Conservation (phyloP, 2,888 invertebrate species). For the Xestia sexstrigata region DNA sequence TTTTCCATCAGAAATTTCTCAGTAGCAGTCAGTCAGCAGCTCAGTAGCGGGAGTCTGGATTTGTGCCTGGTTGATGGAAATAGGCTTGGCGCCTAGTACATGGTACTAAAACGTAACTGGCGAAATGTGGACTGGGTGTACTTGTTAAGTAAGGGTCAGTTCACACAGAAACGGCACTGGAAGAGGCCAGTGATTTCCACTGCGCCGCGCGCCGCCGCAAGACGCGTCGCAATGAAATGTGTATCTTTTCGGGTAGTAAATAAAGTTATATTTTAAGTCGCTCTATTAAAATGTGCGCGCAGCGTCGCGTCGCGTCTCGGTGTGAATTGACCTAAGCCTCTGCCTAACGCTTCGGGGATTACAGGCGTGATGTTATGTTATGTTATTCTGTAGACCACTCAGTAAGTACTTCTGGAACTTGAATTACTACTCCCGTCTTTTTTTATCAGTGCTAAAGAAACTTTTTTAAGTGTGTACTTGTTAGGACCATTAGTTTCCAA, state of each 20-base stretch:
- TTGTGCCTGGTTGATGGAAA: background rate
- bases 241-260: too few relatives aligned
- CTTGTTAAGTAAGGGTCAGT: background rate
- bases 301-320: too few relatives aligned
- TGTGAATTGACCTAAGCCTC: too few relatives aligned
- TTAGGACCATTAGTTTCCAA: conserved; percentile 37
- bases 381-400: background rate
- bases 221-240: too few relatives aligned
- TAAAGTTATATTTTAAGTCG: too few relatives aligned
- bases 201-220: too few relatives aligned
- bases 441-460: conserved; percentile 5
- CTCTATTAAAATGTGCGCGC: too few relatives aligned
- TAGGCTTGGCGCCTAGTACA: background rate
- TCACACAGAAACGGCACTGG: too few relatives aligned
- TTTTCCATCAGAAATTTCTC: background rate
- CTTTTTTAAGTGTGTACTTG: conserved; percentile 38
- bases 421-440: background rate
- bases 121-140: too few relatives aligned
- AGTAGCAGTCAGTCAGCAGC: background rate
- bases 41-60: background rate
- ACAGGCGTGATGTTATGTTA: background rate
- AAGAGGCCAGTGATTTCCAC: too few relatives aligned
- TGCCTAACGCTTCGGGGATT: background rate
- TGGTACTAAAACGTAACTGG: background rate
- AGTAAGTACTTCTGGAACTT: background rate